These are phyloP conservation scores for Nephotettix cincticeps DNA, from an alignment of 1,140 invertebrate species.

Conservation along the genomic window DNA sequence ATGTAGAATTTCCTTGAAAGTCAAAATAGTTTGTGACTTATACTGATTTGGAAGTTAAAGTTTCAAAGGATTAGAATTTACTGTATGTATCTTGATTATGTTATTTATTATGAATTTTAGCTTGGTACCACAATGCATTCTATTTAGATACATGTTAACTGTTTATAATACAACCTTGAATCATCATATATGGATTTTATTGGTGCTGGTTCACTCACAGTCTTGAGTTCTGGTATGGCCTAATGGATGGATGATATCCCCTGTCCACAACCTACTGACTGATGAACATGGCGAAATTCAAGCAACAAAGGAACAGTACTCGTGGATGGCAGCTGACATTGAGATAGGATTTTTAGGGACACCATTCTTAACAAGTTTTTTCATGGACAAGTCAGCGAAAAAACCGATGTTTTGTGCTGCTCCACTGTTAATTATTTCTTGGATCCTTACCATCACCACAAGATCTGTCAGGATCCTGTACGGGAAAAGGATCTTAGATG, in stretches of 20 bases:
- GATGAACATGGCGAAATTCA: conserved; percentile 8
- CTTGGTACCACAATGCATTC: too few species aligned
- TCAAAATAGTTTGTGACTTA: too few species aligned
- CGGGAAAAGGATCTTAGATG: conserved; percentile 45
- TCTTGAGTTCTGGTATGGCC: neutral
- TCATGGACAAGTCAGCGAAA: conserved; percentile 3
- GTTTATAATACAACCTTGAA: too few species aligned
- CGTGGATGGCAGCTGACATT: neutral
- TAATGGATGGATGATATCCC: conserved; percentile 10
- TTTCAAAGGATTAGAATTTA: too few species aligned
- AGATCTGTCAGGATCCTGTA: conserved; percentile 22
- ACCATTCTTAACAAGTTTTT: neutral
- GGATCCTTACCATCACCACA: neutral
- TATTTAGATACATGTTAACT: too few species aligned
- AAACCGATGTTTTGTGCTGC: neutral
- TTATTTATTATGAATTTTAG: too few species aligned
- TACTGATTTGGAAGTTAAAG: too few species aligned
- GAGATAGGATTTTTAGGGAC: neutral
- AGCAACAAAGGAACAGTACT: neutral
- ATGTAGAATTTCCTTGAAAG: too few species aligned
- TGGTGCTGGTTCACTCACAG: neutral
- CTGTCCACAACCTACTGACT: neutral
- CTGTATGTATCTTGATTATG: too few species aligned
- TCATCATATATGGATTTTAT: too few species aligned
- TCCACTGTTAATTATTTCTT: neutral